Percentiles rank a stretch among this genome's conserved stretches.
Conservation (phyloP, 2,797 vertebrate species). For the Rhinichthys osculus region DNA sequence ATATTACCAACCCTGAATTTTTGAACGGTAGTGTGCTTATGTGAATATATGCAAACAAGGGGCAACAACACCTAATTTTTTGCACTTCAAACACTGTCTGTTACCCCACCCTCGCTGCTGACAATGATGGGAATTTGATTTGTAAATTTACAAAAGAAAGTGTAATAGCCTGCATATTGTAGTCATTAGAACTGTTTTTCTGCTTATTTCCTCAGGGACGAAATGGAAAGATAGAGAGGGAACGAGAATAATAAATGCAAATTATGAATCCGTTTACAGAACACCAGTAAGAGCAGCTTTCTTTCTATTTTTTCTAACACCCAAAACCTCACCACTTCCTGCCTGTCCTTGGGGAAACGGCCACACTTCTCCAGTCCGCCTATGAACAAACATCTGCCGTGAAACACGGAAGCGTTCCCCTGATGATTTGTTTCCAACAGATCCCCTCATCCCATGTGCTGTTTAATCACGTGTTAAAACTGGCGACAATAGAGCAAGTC, state of each 20-base stretch:
- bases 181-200: conserved; percentile 37
- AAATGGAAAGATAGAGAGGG: conserved; percentile 15
- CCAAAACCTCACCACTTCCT: conserved; percentile 60
- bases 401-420: conserved; percentile 70
- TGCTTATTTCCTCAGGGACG: conserved; percentile 45
- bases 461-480: conserved; percentile 76
- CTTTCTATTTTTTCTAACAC: conserved; percentile 60
- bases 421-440: conserved; percentile 67
- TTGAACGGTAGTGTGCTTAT: background rate
- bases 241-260: conserved; percentile 47
- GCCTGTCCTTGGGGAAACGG: conserved; percentile 56
- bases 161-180: conserved; percentile 35
- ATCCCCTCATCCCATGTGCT: conserved; percentile 57
- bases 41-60: conserved; percentile 7
- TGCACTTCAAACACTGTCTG: background rate
- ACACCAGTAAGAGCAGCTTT: conserved; percentile 40
- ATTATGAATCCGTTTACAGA: conserved; percentile 50
- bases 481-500: conserved; percentile 68
- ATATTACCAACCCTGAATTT: background rate
- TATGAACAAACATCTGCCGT: conserved; percentile 74
- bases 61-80: background rate
- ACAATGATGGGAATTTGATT: conserved; percentile 39
- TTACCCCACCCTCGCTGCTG: conserved; percentile 9
- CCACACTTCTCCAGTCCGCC: conserved; percentile 67
- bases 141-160: conserved; percentile 36